Percentiles rank a stretch among this genome's conserved stretches.
phyloP scores from a whole-genome alignment of 92 coral and sea anemone species.

The Zoanthus solanderi region DNA sequence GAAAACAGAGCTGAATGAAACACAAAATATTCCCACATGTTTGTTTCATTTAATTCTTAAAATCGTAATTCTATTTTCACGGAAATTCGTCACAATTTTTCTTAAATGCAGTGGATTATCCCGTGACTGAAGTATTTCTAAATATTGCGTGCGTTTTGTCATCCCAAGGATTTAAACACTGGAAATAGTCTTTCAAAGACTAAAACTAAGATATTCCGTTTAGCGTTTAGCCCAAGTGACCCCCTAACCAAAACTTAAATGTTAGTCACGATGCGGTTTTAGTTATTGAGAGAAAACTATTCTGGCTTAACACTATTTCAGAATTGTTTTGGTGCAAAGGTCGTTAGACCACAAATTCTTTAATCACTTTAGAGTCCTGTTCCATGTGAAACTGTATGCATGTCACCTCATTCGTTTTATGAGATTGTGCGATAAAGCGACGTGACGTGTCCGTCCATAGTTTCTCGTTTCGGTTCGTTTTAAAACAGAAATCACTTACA shows the following conservation, averaged over 20 bases:
- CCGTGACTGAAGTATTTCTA: background rate
- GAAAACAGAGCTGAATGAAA: background rate
- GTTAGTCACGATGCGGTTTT: constrained; percentile 15
- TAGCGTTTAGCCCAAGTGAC: background rate
- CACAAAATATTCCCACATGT: background rate
- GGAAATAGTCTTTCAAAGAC: constrained; percentile 27
- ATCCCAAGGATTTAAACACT: background rate
- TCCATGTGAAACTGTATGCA: too few species aligned
- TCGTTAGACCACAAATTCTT: background rate
- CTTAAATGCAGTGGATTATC: background rate
- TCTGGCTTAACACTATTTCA: background rate
- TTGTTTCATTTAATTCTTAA: background rate
- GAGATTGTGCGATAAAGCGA: too few species aligned
- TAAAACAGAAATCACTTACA: too few species aligned
- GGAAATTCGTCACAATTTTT: constrained; percentile 26
- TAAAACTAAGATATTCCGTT: background rate
- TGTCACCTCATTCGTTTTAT: too few species aligned
- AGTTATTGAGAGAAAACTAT: background rate
- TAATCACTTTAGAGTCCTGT: background rate
- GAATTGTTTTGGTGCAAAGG: background rate
- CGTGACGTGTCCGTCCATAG: too few species aligned
- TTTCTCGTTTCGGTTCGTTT: too few species aligned
- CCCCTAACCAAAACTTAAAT: background rate
- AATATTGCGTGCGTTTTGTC: constrained; percentile 18
- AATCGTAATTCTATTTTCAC: background rate